Base-by-base conservation (phyloP, 2,888 invertebrate genomes). In the Ennomos erosarius region DNA sequence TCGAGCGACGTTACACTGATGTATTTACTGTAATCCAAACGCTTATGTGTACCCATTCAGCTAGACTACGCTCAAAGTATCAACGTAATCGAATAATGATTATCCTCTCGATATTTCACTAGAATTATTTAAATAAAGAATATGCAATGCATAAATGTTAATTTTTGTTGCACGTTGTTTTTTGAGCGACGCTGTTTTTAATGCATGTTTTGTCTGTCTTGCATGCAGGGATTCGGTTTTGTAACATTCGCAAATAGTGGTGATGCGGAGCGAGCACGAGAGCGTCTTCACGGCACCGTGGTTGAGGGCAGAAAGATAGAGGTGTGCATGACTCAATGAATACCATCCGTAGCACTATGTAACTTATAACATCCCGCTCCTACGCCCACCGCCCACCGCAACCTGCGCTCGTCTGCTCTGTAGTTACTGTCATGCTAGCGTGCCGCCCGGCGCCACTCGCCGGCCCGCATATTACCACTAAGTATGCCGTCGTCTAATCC, bases 271-370 rank as follows among this genome's bases (percentile, higher is more conserved):
- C 97, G 98, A 96, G 99, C 99, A 97, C 98, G 99, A 96, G 99
- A 99, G 96, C 98, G 99, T 96, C 98, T 99, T 95, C 99, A 99
- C 97, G 99, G 99, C 96, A 98, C 99, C 95, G 98, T 99, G 97
- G 99, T 99, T 96, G 99, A 99, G 97, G 99, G 99, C 96, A 97
- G 99, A 96, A 99, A 99, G 96, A 99, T 99, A 96, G 99, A 99
- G 98, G 99, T 99, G 97, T 97, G 97, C 97, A 97, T 97, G 97
- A 95, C 91, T 94, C 92, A 94, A 94, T 94, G 93, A 93, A 93
- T 92, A 90, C 90, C 91, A 91, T 93, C 91, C 85, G 90, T 90
- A 90, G 93, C 93, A 93, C 93, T 93, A 79, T 90, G 92, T 94
- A 94, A 94, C 93, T 93, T 94, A 78, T 94, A 94, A 94, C 94